phyloP scores from a whole-genome alignment of 2,113 vertebrate genomes.

The Spizaetus ornatus region DNA sequence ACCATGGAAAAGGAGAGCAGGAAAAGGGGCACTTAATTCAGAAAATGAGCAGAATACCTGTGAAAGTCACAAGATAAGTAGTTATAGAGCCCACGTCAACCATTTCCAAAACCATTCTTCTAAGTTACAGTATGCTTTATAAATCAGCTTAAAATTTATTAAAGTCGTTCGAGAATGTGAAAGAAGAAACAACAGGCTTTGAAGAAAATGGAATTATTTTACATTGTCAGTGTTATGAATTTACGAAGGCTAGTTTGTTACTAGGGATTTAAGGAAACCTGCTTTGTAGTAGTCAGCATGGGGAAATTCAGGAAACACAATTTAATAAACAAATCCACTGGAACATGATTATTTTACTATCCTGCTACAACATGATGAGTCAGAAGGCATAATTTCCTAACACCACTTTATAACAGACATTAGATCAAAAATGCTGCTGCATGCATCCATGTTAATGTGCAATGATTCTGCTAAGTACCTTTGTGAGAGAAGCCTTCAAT shows the following conservation, averaged over 20 bases:
- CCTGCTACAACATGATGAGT: not conserved
- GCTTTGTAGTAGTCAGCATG: not conserved
- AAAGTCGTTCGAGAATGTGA: not conserved
- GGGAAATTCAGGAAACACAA: not conserved
- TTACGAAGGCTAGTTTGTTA: not conserved
- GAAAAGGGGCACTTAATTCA: not conserved
- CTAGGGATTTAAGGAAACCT: not conserved
- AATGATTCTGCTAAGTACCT: constrained; percentile 46
- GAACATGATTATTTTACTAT: not conserved
- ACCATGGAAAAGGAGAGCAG: not conserved
- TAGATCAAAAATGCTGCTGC: not conserved
- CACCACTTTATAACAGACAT: not conserved
- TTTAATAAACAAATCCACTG: not conserved
- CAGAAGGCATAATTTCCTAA: not conserved
- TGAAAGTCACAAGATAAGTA: not conserved
- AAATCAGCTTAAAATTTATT: not conserved
- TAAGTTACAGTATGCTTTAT: not conserved
- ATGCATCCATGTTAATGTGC: not conserved
- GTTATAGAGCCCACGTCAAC: not conserved
- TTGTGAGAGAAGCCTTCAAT: constrained; percentile 19
- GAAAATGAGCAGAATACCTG: not conserved
- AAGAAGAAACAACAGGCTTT: not conserved
- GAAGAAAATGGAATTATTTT: not conserved
- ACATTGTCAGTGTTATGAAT: fast-evolving
- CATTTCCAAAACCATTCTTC: not conserved